phyloP scores from a whole-genome alignment of 2,888 invertebrate species.

The Apamea monoglypha region DNA sequence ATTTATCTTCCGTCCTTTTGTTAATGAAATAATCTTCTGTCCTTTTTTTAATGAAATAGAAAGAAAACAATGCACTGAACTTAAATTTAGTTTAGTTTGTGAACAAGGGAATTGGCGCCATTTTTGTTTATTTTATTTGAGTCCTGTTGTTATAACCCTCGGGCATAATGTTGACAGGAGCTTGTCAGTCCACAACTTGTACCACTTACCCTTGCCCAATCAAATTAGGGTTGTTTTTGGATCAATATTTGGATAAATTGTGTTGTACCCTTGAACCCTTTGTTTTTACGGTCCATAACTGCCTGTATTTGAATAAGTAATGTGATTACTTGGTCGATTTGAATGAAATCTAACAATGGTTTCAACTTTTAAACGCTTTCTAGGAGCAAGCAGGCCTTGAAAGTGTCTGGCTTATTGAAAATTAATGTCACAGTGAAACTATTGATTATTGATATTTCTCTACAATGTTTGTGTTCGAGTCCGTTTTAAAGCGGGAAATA shows the following conservation, averaged over 20 bases:
- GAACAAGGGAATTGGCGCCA: too few species aligned
- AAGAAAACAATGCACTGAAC: too few species aligned
- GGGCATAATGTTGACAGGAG: slow-evolving; percentile 21
- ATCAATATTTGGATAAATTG: slow-evolving; percentile 22
- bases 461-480: background rate
- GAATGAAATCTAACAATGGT: background rate
- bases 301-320: background rate
- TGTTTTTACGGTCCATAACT: background rate
- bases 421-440: background rate
- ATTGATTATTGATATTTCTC: background rate
- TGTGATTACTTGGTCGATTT: background rate
- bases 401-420: slow-evolving; percentile 5
- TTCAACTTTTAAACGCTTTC: background rate
- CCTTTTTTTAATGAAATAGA: too few species aligned
- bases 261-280: background rate
- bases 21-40: too few species aligned
- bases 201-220: slow-evolving; percentile 26
- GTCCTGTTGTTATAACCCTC: slow-evolving; percentile 5
- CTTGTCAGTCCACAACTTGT: slow-evolving; percentile 26
- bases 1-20: too few species aligned
- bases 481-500: slow-evolving; percentile 18
- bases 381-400: background rate
- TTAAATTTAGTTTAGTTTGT: too few species aligned
- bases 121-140: slow-evolving; percentile 30
- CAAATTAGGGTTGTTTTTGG: slow-evolving; percentile 28